Conservation (phyloP, 2,113 vertebrate species). For the Rousettus leschenaultii region DNA sequence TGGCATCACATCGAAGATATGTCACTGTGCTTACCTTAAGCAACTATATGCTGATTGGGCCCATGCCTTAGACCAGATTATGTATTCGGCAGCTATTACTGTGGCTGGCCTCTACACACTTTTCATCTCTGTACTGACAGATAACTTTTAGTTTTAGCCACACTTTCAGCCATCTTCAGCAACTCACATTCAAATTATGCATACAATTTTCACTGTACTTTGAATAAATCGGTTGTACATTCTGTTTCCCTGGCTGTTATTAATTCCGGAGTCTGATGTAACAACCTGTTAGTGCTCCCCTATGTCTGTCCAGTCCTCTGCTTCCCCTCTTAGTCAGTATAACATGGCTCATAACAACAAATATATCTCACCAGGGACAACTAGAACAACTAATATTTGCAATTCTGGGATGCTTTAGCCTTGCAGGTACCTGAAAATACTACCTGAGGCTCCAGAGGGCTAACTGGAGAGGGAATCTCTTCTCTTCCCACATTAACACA, state of each 20-base stretch:
- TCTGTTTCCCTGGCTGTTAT: not conserved
- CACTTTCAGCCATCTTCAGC: not conserved
- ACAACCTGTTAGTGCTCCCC: not conserved
- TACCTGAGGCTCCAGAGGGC: not conserved
- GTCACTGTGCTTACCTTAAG: fast-evolving
- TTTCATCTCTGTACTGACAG: not conserved
- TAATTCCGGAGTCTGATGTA: not conserved
- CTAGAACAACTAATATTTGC: not conserved
- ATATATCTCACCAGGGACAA: not conserved
- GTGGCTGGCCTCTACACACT: too few relatives aligned
- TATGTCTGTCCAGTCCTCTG: not conserved
- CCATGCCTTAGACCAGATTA: not conserved
- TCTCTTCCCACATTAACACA: not conserved
- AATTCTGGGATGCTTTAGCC: not conserved
- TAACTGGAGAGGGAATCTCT: too few relatives aligned
- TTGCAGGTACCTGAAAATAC: not conserved
- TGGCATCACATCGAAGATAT: not conserved
- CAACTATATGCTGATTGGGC: fast-evolving
- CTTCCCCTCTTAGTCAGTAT: not conserved
- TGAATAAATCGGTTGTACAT: too few relatives aligned
- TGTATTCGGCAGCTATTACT: not conserved
- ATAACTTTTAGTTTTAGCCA: not conserved
- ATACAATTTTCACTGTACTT: not conserved
- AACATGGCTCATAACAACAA: not conserved
- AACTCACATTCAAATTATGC: not conserved